Percentiles rank a stretch among this genome's conserved stretches.
Conservation (phyloP, 2,113 vertebrate genomes). For the Callionymus lyra region DNA sequence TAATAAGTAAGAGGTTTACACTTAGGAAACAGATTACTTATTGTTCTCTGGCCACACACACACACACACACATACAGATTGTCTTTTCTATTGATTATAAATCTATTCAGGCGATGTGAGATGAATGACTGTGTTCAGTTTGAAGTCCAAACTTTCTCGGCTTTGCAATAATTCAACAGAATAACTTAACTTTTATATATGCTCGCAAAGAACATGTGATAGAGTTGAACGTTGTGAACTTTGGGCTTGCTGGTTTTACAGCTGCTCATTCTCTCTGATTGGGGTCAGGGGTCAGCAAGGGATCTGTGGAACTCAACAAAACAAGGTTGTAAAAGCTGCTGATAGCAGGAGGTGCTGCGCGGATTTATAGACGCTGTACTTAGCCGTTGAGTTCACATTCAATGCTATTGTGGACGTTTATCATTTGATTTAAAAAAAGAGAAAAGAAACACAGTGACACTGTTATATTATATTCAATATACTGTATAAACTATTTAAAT, state of each 20-base stretch:
- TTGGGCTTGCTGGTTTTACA: slow-evolving; percentile 54
- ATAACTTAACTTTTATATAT: slow-evolving; percentile 5
- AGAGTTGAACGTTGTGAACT: slow-evolving; percentile 42
- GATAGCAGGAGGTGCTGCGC: slow-evolving; percentile 31
- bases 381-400: not conserved
- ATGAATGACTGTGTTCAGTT: not conserved
- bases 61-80: slow-evolving; percentile 18
- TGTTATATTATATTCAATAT: too few relatives aligned
- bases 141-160: too few relatives aligned
- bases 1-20: slow-evolving; percentile 60
- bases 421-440: too few relatives aligned
- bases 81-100: not conserved
- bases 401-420: not conserved
- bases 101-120: not conserved
- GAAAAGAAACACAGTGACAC: too few relatives aligned
- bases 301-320: slow-evolving; percentile 47
- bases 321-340: slow-evolving; percentile 55
- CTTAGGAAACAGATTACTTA: slow-evolving; percentile 51
- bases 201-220: slow-evolving; percentile 42
- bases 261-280: slow-evolving; percentile 41
- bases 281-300: slow-evolving; percentile 41
- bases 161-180: not conserved
- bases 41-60: slow-evolving; percentile 44
- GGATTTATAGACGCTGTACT: slow-evolving; percentile 44
- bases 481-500: too few relatives aligned